Base-by-base conservation (phyloP, 2,113 vertebrate genomes). In the Calyptommatus sinebrachiatus region DNA sequence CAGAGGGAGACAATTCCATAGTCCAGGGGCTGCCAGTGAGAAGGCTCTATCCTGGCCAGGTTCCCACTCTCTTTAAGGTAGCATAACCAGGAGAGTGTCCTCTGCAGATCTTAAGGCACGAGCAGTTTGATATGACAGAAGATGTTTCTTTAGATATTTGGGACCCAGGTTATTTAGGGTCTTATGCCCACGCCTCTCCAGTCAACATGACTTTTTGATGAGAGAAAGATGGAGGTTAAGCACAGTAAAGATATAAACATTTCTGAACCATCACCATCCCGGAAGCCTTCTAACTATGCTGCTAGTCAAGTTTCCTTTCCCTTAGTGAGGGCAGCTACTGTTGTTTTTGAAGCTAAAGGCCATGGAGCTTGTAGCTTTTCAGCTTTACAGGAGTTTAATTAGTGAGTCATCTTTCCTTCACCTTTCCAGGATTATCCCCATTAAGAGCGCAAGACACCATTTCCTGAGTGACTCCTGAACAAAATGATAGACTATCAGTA, bases 401-500 rank as follows among this genome's bases (percentile, higher is more conserved):
- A 1, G 28, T 29, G 79, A 11, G 87, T 85, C 83, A 75, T 73
- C 74, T 79, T 22, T 50, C 67, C 5, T 20, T 86, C 83, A 78
- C 76, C 75, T 90, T 83, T 83, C 83, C 79, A 0, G 2, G 87
- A 84, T 87, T 83, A 90, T 81, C 73, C 0, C 8, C 0, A 1
- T 71, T 76, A 73, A 82, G 66, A 45, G 71, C 45, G 28, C 20
- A 84, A 41, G 14, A 46, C 65, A 63, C 26, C 16, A 71, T 46
- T 72, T 28, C 76, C 86, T 83, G 79, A 91, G 66, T 81, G 83
- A 85, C 5, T 31, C 75, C 83, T 84, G 89, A 89, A 82, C 73
- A 65, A 85, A 85, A 73, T 85, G 83, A 82, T 86, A 91, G 86
- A 82, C 88, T 89, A 85, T 87, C 77, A 57, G 81, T 88, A 86